Percentiles rank a stretch among this genome's conserved stretches.
phyloP scores from a whole-genome alignment of 2,797 vertebrate species.

The Propithecus deckenii region DNA sequence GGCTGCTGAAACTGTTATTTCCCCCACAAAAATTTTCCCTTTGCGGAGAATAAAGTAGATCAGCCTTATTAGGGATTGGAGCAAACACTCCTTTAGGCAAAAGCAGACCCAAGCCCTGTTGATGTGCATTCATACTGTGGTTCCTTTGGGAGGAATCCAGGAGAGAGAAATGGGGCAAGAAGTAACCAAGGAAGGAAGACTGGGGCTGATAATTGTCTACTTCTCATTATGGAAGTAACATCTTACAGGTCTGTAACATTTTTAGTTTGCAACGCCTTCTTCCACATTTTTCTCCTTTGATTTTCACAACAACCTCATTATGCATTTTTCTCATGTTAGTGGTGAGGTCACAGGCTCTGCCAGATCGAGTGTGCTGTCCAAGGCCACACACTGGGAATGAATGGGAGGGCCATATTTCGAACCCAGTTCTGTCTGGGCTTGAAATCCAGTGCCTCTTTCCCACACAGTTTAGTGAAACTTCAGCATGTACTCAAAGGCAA shows the following conservation, averaged over 20 bases:
- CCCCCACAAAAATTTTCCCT: slow-evolving; percentile 44
- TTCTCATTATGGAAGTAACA: not conserved
- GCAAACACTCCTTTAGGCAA: not conserved
- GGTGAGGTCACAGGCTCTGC: not conserved
- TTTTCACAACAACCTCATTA: not conserved
- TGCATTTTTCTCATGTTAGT: not conserved
- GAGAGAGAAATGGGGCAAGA: not conserved
- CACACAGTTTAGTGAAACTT: not conserved
- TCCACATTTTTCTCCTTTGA: slow-evolving; percentile 4
- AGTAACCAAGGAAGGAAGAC: not conserved
- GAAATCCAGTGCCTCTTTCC: not conserved
- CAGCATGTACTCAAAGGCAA: not conserved
- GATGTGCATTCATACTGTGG: not conserved
- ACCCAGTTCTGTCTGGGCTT: not conserved
- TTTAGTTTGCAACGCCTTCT: not conserved
- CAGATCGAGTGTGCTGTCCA: not conserved
- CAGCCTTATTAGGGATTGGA: slow-evolving; percentile 33
- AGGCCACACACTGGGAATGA: not conserved
- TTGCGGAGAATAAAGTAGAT: slow-evolving; percentile 63
- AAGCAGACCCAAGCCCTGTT: slow-evolving; percentile 37
- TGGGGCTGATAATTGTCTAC: not conserved
- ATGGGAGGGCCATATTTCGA: not conserved
- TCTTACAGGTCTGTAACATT: not conserved
- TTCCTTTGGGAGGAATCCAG: not conserved
- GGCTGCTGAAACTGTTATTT: slow-evolving; percentile 68